Conservation (phyloP, 2,888 invertebrate species). For the Papilio elwesi region DNA sequence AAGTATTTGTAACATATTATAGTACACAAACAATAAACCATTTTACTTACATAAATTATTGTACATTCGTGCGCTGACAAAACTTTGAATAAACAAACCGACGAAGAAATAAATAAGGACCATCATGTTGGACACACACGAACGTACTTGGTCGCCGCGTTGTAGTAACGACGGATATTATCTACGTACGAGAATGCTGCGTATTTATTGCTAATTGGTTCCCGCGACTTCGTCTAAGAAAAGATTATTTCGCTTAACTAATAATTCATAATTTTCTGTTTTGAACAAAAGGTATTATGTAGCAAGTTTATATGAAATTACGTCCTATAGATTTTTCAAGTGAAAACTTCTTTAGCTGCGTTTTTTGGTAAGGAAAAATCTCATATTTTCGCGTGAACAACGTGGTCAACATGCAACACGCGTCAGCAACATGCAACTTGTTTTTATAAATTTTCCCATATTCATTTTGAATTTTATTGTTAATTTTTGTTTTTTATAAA, state of each 20-base stretch:
- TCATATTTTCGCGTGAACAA: too few species aligned
- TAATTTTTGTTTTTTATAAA: too few species aligned
- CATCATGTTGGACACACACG: neutral
- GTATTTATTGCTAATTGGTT: neutral
- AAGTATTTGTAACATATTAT: neutral
- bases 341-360: too few species aligned
- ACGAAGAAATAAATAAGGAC: neutral
- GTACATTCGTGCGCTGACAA: neutral
- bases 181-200: neutral
- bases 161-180: slow-evolving; percentile 12
- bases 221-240: neutral
- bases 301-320: too few species aligned
- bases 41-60: slow-evolving; percentile 25
- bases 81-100: slow-evolving; percentile 15
- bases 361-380: too few species aligned
- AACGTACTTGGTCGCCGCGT: neutral
- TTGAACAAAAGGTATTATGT: too few species aligned
- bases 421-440: too few species aligned
- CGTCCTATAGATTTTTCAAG: too few species aligned
- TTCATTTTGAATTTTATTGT: too few species aligned
- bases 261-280: too few species aligned
- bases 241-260: neutral
- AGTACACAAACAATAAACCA: neutral
- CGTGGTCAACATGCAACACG: too few species aligned
- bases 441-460: too few species aligned